phyloP scores from a whole-genome alignment of 2,888 invertebrate genomes.

The Heliconius cydno region DNA sequence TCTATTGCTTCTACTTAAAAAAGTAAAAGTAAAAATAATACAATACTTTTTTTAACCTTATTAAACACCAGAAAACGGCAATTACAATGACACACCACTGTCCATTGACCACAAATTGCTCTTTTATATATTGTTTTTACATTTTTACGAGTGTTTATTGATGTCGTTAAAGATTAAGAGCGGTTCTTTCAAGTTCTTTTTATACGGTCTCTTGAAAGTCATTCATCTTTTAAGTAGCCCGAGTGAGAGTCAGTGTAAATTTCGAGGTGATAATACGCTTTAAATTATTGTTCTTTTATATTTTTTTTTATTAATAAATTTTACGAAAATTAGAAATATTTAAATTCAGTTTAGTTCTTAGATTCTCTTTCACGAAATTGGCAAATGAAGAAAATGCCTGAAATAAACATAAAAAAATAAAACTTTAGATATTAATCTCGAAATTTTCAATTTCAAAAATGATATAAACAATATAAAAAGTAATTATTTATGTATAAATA shows the following conservation, averaged over 20 bases:
- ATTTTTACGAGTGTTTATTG: constrained; percentile 25
- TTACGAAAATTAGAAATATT: background rate
- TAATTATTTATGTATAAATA: background rate
- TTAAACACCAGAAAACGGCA: background rate
- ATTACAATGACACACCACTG: background rate
- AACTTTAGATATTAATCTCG: no score
- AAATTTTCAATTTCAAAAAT: no score
- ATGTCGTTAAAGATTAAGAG: constrained; percentile 30
- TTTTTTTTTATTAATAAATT: background rate
- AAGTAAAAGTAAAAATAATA: background rate
- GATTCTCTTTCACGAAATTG: background rate
- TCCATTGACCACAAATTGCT: background rate
- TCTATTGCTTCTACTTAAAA: no score
- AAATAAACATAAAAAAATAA: background rate
- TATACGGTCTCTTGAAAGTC: constrained; percentile 26
- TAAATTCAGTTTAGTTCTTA: background rate
- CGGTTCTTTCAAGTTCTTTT: constrained; percentile 29
- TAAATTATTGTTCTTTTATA: background rate
- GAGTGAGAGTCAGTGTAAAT: constrained; percentile 10
- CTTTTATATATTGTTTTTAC: constrained; percentile 15
- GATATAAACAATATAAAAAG: background rate
- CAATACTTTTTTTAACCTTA: background rate
- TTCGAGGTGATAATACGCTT: background rate
- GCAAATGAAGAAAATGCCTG: background rate
- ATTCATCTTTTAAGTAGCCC: constrained; percentile 27